These are phyloP conservation scores for Semnopithecus entellus DNA, from an alignment of 2,113 vertebrate species.

Conservation along the genomic window DNA sequence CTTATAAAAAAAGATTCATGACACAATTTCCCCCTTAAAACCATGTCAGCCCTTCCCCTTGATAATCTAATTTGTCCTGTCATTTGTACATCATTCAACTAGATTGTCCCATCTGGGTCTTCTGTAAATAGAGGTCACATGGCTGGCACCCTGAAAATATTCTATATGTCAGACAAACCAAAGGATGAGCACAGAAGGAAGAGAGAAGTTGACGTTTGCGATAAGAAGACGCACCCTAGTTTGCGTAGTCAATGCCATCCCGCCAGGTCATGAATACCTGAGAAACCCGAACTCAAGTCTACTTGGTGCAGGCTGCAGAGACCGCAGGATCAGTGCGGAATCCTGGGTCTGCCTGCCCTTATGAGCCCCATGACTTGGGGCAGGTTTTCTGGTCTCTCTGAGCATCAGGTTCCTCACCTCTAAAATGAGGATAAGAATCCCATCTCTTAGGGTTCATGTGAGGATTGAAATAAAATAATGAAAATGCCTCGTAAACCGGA, in stretches of 20 bases:
- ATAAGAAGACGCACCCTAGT: background rate
- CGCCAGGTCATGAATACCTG: rapidly evolving
- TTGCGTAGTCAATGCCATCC: background rate
- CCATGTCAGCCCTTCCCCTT: background rate
- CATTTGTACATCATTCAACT: background rate
- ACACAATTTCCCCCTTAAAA: constrained; percentile 36
- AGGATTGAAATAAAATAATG: background rate
- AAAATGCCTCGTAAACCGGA: background rate
- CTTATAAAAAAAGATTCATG: background rate
- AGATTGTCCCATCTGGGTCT: background rate
- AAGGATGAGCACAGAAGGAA: background rate
- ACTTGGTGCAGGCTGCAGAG: rapidly evolving
- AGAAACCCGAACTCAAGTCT: background rate
- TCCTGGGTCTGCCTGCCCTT: background rate
- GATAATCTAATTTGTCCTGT: background rate
- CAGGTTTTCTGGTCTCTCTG: background rate
- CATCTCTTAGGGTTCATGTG: background rate
- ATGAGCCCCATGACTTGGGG: background rate
- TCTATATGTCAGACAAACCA: background rate
- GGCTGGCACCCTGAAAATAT: background rate
- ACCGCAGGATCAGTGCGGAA: rapidly evolving
- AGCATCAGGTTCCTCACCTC: background rate
- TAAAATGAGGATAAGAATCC: background rate
- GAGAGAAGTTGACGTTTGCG: too few species aligned
- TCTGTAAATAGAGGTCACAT: background rate